Evolutionary conservation across 2,113 vertebrate species (phyloP).

Genomic region (Triplophysa tibetana): DNA sequence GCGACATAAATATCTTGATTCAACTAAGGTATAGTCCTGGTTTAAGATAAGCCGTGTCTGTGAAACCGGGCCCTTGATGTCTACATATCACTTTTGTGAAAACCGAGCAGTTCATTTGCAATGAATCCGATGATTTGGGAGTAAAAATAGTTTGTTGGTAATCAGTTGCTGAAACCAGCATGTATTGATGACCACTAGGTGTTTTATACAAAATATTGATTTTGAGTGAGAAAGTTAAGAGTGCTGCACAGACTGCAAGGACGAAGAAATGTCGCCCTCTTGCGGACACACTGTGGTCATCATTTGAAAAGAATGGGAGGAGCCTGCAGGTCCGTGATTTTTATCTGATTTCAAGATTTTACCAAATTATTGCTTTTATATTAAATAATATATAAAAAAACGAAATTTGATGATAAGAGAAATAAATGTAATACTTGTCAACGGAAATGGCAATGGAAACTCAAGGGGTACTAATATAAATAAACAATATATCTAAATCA

Average conservation of each 20-base stretch:
- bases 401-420: too few relatives aligned
- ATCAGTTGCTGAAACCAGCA: not conserved
- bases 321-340: too few relatives aligned
- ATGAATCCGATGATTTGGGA: not conserved
- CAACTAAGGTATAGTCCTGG: too few relatives aligned
- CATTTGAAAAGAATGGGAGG: not conserved
- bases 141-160: not conserved
- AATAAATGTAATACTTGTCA: too few relatives aligned
- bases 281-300: not conserved
- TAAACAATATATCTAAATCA: too few relatives aligned
- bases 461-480: too few relatives aligned
- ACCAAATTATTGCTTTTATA: too few relatives aligned
- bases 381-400: too few relatives aligned
- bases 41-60: too few relatives aligned
- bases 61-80: not conserved
- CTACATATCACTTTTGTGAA: not conserved
- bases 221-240: not conserved
- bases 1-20: too few relatives aligned
- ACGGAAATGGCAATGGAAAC: too few relatives aligned
- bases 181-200: not conserved
- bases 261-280: not conserved
- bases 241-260: not conserved
- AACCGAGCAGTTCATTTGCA: not conserved
- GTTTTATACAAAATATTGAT: not conserved
- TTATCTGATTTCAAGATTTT: too few relatives aligned